These are phyloP conservation scores for Simalia tracyae DNA, from an alignment of 2,797 vertebrate genomes.

Conservation along the genomic window DNA sequence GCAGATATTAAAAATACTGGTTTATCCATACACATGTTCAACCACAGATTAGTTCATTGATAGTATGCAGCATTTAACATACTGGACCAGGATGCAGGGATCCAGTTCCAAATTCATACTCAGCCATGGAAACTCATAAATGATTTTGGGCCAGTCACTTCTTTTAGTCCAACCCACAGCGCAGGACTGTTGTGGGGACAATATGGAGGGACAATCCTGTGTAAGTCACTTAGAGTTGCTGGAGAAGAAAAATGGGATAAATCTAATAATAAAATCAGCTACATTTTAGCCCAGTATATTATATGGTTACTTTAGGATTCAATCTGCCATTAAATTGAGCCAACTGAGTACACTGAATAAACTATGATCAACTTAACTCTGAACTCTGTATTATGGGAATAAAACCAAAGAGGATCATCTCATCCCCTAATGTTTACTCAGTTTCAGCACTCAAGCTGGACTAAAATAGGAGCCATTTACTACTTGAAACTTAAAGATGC, in stretches of 20 bases:
- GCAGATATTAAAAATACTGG: neutral
- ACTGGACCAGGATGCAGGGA: neutral
- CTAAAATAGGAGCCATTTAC: neutral
- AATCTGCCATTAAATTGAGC: neutral
- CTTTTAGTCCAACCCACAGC: neutral
- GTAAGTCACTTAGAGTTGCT: neutral
- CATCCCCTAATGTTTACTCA: neutral
- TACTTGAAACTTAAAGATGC: neutral
- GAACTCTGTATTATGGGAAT: neutral
- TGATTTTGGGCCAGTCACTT: neutral
- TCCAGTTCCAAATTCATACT: neutral
- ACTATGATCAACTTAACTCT: neutral
- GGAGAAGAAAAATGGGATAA: neutral
- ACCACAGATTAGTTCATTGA: neutral
- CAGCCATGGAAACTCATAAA: neutral
- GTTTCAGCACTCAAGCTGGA: neutral
- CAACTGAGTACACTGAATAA: neutral
- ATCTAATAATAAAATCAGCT: neutral
- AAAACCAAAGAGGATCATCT: neutral
- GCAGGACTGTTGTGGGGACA: neutral
- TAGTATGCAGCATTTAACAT: neutral
- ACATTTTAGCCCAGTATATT: neutral
- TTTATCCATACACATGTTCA: neutral
- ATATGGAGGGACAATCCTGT: neutral
- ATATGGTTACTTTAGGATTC: neutral